Percentiles rank a stretch among this genome's conserved stretches.
Conservation (phyloP, 2,797 vertebrate species). For the Limnodromus scolopaceus region DNA sequence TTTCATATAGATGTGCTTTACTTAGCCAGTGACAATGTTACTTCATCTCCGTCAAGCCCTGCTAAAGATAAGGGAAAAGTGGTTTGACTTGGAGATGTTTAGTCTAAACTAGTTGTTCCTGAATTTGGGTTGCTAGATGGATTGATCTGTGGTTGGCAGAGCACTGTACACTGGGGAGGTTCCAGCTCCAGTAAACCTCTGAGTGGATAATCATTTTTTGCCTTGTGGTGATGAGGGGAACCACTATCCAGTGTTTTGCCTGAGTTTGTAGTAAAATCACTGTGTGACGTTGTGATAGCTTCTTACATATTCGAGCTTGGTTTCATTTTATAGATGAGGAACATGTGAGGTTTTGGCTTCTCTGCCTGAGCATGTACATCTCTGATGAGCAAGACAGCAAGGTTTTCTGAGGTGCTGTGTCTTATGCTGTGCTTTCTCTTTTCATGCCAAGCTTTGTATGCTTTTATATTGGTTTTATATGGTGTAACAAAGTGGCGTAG, state of each 20-base stretch:
- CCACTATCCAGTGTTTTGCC: neutral
- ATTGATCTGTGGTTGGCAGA: neutral
- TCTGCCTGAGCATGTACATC: accelerated
- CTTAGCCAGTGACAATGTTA: neutral
- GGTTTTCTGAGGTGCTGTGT: neutral
- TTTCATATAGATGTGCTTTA: neutral
- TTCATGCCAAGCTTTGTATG: accelerated
- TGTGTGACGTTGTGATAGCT: neutral
- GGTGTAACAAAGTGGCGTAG: neutral
- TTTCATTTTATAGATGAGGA: neutral
- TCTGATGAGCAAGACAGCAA: neutral
- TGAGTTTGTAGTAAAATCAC: neutral
- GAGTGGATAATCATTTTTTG: neutral
- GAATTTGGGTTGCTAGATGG: neutral
- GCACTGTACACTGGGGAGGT: neutral
- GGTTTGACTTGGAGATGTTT: neutral
- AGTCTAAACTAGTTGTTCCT: neutral
- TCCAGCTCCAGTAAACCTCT: neutral
- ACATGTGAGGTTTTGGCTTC: neutral
- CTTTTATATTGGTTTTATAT: neutral
- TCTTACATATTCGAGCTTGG: neutral
- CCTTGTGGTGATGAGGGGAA: neutral
- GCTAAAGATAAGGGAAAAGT: neutral
- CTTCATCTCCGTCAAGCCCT: neutral
- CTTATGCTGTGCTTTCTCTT: neutral